Percentiles rank a stretch among this genome's conserved stretches.
These are phyloP conservation scores for Typhlomys cinereus DNA, from an alignment of 2,113 vertebrate species.

Conservation along the genomic window DNA sequence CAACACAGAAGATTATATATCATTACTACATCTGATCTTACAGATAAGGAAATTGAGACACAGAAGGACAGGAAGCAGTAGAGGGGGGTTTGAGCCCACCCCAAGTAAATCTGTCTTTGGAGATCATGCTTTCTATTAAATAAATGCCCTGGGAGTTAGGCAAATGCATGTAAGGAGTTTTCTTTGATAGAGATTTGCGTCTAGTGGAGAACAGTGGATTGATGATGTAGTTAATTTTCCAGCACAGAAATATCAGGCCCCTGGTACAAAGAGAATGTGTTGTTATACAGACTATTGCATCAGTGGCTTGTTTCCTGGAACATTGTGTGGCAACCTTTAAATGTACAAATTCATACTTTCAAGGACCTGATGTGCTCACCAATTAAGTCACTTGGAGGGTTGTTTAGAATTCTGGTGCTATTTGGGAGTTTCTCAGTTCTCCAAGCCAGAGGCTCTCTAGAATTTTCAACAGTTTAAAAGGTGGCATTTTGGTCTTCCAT, in stretches of 20 bases:
- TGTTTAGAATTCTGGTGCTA: conserved; percentile 33
- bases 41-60: neutral
- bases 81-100: neutral
- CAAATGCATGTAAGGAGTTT: neutral
- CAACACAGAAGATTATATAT: neutral
- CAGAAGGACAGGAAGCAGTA: neutral
- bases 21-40: neutral
- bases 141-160: neutral
- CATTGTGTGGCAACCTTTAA: neutral
- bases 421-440: neutral
- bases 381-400: neutral
- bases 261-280: neutral
- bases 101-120: neutral
- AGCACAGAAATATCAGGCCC: neutral
- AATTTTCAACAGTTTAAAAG: conserved; percentile 31
- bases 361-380: neutral
- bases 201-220: neutral
- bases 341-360: neutral
- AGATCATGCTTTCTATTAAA: neutral
- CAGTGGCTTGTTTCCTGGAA: neutral
- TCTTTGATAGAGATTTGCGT: neutral
- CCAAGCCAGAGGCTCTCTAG: neutral
- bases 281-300: neutral
- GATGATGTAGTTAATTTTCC: conserved; percentile 14
- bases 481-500: conserved; percentile 51